Base-by-base conservation (phyloP, 2,113 vertebrate species). In the Orthonyx spaldingii region DNA sequence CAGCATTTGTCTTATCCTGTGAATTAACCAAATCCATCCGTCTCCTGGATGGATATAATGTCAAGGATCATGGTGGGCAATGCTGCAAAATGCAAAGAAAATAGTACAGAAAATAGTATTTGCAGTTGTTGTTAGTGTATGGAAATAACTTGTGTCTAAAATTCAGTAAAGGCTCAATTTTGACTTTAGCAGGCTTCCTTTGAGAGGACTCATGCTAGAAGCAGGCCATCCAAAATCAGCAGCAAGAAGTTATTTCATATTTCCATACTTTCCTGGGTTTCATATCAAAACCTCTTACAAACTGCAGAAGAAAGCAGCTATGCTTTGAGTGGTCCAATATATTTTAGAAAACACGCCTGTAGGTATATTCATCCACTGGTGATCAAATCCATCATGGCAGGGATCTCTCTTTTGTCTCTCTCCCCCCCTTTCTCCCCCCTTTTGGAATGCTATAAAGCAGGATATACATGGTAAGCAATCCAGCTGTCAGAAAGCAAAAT, bases 401-500 rank as follows among this genome's bases (percentile, higher is more conserved):
- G 71, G 56, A 77, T 78, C 50, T 94, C 59, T 90, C 60, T 84
- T 12, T 90, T 88, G 66, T 84, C 86, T 80, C 86, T 80, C 55
- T 37, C 4, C 21, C 19, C 18, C 39, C 3, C 1, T 4, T 3
- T 26, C 16, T 24, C 44, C 37, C 32, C 83, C 16, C 4, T 50
- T 46, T 71, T 78, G 47, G 56, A 81, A 35, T 71, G 68, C 86
- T 56, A 11, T 92, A 79, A 92, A 94, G 72, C 72, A 64, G 69
- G 65, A 35, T 84, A 63, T 75, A 55, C 60, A 10, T 4, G 12
- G 77, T 49, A 87, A 94, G 56, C 81, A 78, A 84, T 94, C 72
- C 69, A 87, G 74, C 94, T 95, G 94, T 91, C 94, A 89, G 89
- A 89, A 91, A 89, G 84, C 61, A 76, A 69, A 93, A 91, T 79